phyloP scores from a whole-genome alignment of 2,888 invertebrate species.

The Patella pellucida region DNA sequence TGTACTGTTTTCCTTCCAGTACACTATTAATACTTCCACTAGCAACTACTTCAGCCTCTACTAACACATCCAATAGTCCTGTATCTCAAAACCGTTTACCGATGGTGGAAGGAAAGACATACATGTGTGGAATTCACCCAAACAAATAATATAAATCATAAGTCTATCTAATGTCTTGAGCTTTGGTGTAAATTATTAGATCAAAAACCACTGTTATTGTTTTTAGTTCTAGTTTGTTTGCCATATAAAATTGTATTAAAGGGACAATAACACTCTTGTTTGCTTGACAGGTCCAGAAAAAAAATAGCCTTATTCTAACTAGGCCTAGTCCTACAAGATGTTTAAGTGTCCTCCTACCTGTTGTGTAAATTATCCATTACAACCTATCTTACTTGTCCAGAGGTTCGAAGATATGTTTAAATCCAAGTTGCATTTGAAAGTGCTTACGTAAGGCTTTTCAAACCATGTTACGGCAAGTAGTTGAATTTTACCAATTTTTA shows the following conservation, averaged over 20 bases:
- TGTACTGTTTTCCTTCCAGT: constrained; percentile 25
- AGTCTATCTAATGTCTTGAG: constrained; percentile 28
- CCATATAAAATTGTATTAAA: constrained; percentile 22
- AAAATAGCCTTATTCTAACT: too few species aligned
- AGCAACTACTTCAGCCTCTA: constrained; percentile 22
- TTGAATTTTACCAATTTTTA: too few species aligned
- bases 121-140: constrained; percentile 25
- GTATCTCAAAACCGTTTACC: constrained; percentile 26
- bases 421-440: too few species aligned
- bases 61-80: constrained; percentile 26
- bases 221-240: constrained; percentile 24
- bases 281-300: too few species aligned
- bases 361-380: too few species aligned
- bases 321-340: too few species aligned
- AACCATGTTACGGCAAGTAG: too few species aligned
- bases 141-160: constrained; percentile 14
- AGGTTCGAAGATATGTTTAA: too few species aligned
- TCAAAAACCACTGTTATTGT: constrained; percentile 25
- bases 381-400: too few species aligned
- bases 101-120: constrained; percentile 23
- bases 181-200: constrained; percentile 27
- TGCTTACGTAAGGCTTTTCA: too few species aligned
- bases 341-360: too few species aligned
- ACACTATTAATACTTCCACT: constrained; percentile 27
- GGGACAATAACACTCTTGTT: background rate